Evolutionary conservation across 2,113 vertebrate species (phyloP).

Genomic region (Philantomba maxwellii): DNA sequence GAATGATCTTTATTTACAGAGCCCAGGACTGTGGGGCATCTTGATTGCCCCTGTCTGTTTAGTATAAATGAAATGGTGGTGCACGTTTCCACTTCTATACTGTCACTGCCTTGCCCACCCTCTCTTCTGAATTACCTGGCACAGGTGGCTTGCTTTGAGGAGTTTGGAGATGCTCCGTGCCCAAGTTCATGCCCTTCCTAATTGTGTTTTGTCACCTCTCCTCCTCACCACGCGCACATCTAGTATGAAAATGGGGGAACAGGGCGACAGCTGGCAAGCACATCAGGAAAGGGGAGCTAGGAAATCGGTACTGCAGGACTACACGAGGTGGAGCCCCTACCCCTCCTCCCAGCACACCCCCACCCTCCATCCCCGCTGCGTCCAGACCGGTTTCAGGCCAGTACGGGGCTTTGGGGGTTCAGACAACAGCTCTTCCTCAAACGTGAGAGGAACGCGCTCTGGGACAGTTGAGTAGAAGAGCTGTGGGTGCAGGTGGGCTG

Average conservation of each 20-base stretch:
- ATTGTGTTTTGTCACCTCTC: neutral
- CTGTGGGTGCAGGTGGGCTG: accelerated
- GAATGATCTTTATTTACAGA: neutral
- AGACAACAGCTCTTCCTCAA: neutral
- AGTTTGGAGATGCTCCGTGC: neutral
- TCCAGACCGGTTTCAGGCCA: neutral
- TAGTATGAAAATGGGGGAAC: neutral
- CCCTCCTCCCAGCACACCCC: neutral
- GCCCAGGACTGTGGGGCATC: too few species aligned
- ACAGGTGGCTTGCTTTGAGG: neutral
- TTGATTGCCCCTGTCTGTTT: neutral
- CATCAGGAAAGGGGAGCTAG: neutral
- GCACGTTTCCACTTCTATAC: neutral
- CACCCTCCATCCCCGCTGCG: accelerated
- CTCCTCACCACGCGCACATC: too few species aligned
- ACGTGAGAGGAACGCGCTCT: accelerated
- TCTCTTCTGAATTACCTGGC: neutral
- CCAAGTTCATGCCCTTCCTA: neutral
- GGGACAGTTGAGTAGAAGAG: accelerated
- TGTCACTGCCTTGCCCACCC: too few species aligned
- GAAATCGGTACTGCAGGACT: accelerated
- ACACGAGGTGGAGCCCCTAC: neutral
- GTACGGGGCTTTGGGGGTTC: accelerated
- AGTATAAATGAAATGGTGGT: neutral
- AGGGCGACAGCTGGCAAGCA: neutral